Evolutionary conservation across 2,888 invertebrate species (phyloP).

Genomic region (Lymantria monacha): DNA sequence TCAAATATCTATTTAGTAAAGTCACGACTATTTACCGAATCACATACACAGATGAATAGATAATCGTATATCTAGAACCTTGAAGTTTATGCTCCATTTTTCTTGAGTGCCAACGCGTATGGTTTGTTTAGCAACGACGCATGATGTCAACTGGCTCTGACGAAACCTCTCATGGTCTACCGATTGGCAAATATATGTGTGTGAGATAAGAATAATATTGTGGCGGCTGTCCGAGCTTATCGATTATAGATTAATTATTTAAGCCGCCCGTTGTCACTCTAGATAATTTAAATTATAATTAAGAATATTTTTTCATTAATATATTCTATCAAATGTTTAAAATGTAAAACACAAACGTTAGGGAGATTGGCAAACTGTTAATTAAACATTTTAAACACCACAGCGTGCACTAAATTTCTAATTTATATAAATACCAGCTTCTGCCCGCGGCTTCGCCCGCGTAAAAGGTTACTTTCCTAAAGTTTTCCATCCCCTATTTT

Average conservation of each 20-base stretch:
- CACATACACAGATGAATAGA: conserved; percentile 20
- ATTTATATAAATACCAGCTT: too few relatives aligned
- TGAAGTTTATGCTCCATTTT: conserved; percentile 22
- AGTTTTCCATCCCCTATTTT: too few relatives aligned
- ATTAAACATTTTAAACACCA: too few relatives aligned
- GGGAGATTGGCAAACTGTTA: too few relatives aligned
- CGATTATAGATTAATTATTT: background rate
- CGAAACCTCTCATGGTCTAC: conserved; percentile 14
- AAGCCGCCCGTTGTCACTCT: background rate
- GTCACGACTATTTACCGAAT: conserved; percentile 21
- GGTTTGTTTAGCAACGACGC: conserved; percentile 22
- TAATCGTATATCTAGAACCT: conserved; percentile 15
- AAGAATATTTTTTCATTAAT: too few relatives aligned
- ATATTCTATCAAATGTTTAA: too few relatives aligned
- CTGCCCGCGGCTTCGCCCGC: too few relatives aligned
- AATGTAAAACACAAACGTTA: too few relatives aligned
- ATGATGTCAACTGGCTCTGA: conserved; percentile 24
- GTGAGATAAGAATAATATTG: conserved; percentile 6
- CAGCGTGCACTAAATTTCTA: too few relatives aligned
- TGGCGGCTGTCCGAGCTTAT: conserved; percentile 3
- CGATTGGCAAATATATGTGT: conserved; percentile 7
- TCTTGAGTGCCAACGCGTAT: conserved; percentile 6
- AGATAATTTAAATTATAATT: background rate
- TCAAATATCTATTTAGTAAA: too few relatives aligned
- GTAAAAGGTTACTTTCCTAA: too few relatives aligned